Base-by-base conservation (phyloP, 2,888 invertebrate species). In the Apodemia hepburni region DNA sequence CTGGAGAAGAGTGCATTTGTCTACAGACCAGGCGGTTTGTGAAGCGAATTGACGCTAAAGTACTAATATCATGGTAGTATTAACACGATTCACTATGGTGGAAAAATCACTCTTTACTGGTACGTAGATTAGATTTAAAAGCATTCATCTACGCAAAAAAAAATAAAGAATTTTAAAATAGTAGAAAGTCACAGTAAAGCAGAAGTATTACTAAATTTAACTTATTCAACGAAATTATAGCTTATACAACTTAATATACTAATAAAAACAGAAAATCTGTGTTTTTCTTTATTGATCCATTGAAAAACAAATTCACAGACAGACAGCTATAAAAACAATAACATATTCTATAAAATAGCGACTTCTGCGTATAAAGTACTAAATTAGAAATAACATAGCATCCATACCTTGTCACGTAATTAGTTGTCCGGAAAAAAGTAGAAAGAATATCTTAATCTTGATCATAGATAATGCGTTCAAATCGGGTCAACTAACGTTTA, bases 401-500 rank as follows among this genome's bases (percentile, higher is more conserved):
- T 51, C 49, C 18, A 22, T 11, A 22, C 11, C 49, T 51, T 51
- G 54, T 54, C 54, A 22, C 12, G 22, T 54, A 54, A 54, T 54
- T 54, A 54, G 54, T 54, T 54, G 54, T 27, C 54, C 68, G 59
- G 65, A 62, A 68, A 68, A 66, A 68, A 68, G 67, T 64, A 63
- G 73, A 76, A 76, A 78, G 77, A 75, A 54, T 84, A 84, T 84
- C 84, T 81, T 73, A 78, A 84, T 85, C 83, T 82, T 72, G 73
- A 84, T 85, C 81, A 71, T 66, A 78, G 84, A 86, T 86, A 86
- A 79, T 79, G 81, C 82, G 83, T 82, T 84, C 82, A 81, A 87
- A 87, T 86, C 83, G 79, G 84, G 84, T 78, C 87, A 79, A 79
- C 75, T 84, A 85, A 83, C 85, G 83, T 86, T 84, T 75, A 76